phyloP scores from a whole-genome alignment of 2,113 vertebrate species.

The Apodemus speciosus region DNA sequence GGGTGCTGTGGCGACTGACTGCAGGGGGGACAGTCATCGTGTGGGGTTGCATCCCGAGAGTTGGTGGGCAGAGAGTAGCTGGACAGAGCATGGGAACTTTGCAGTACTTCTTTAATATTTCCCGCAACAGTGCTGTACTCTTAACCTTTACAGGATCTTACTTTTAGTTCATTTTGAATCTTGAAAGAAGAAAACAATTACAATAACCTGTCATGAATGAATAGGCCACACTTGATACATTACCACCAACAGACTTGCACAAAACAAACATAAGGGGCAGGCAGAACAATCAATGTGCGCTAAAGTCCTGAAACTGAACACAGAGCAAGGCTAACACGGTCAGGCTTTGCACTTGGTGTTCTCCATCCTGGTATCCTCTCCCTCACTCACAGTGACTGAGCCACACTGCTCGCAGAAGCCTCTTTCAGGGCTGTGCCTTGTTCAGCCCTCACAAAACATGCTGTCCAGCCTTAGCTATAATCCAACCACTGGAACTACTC shows the following conservation, averaged over 20 bases:
- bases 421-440: not conserved
- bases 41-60: too few species aligned
- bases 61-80: too few species aligned
- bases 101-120: too few species aligned
- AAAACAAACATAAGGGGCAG: not conserved
- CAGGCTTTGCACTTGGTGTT: not conserved
- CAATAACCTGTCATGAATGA: not conserved
- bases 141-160: not conserved
- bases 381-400: not conserved
- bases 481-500: not conserved
- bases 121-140: not conserved
- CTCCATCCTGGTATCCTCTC: not conserved
- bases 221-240: not conserved
- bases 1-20: too few species aligned
- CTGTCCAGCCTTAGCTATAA: not conserved
- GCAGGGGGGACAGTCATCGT: too few species aligned
- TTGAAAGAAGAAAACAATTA: slow-evolving; percentile 32
- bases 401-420: not conserved
- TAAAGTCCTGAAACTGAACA: not conserved
- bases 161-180: not conserved
- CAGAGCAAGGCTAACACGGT: not conserved
- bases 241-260: not conserved
- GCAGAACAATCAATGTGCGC: not conserved
- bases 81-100: too few species aligned
- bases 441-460: not conserved